A percentile compares a stretch with the other conserved stretches of the same genome.
phyloP scores from a whole-genome alignment of 2,888 invertebrate species.

The Aphodius sticticus region DNA sequence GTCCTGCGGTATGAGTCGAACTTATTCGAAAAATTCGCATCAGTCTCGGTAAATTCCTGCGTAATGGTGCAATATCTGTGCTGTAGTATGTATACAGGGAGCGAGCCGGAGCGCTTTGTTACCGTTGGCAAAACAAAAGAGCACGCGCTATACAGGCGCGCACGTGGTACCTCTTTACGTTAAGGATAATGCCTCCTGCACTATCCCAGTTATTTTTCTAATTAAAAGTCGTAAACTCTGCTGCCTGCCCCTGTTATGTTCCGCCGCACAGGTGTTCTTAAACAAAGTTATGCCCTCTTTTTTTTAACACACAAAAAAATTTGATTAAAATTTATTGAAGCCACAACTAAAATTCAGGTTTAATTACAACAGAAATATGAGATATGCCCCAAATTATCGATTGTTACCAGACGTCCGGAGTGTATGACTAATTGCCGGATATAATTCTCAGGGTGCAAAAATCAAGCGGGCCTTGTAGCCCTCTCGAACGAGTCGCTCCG shows the following conservation, averaged over 20 bases:
- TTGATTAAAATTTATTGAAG: neutral
- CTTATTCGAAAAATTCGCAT: conserved; percentile 14
- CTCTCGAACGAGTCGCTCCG: neutral
- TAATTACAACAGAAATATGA: no score
- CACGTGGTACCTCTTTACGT: conserved; percentile 10
- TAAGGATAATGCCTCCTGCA: conserved; percentile 55
- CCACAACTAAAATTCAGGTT: no score
- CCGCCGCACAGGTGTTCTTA: conserved; percentile 5
- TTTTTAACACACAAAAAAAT: neutral
- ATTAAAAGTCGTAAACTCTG: conserved; percentile 21
- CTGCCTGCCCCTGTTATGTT: neutral
- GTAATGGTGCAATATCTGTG: neutral
- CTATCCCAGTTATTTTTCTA: conserved; percentile 46
- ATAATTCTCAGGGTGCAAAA: neutral
- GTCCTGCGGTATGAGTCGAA: neutral
- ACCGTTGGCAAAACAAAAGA: conserved; percentile 13
- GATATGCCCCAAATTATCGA: no score
- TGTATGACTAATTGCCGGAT: neutral
- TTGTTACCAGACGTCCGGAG: no score
- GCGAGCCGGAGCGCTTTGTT: neutral
- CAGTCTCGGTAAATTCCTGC: neutral
- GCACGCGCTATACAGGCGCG: conserved; percentile 14
- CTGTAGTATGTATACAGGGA: neutral
- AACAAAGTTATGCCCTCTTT: conserved; percentile 13
- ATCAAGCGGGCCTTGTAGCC: neutral